Percentiles rank a stretch among this genome's conserved stretches.
Conservation (phyloP, 2,113 vertebrate genomes). For the Verasper variegatus region DNA sequence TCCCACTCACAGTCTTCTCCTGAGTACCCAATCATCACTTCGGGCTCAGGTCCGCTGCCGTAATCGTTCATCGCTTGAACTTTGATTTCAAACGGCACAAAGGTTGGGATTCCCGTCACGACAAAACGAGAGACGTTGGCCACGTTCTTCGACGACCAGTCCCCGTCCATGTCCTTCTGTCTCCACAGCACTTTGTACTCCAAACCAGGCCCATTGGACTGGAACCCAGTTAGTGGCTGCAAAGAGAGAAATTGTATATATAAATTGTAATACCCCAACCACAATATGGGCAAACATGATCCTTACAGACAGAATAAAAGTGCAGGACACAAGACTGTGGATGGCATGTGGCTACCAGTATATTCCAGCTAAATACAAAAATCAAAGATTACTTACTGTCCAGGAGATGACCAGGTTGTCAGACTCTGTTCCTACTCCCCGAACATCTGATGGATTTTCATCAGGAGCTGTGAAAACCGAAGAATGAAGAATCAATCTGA, state of each 20-base stretch:
- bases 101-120: slow-evolving; percentile 89
- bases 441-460: slow-evolving; percentile 88
- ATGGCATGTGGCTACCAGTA: no score
- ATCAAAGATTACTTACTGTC: slow-evolving; percentile 85
- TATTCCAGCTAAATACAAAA: neutral
- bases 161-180: slow-evolving; percentile 88
- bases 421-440: slow-evolving; percentile 87
- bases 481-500: neutral
- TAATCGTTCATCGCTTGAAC: slow-evolving; percentile 92
- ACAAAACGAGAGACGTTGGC: slow-evolving; percentile 89
- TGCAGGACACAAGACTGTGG: no score
- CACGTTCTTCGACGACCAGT: slow-evolving; percentile 89
- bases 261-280: neutral
- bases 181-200: slow-evolving; percentile 94
- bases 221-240: slow-evolving; percentile 89
- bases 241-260: slow-evolving; percentile 8
- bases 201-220: slow-evolving; percentile 92
- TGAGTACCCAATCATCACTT: slow-evolving; percentile 86
- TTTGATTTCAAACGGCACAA: slow-evolving; percentile 90
- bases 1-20: slow-evolving; percentile 93
- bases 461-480: slow-evolving; percentile 86
- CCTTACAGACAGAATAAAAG: neutral
- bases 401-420: slow-evolving; percentile 93
- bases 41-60: slow-evolving; percentile 87
- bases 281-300: neutral